Evolutionary conservation across 2,113 vertebrate genomes (phyloP).

Genomic region (Eudorcas thomsonii): DNA sequence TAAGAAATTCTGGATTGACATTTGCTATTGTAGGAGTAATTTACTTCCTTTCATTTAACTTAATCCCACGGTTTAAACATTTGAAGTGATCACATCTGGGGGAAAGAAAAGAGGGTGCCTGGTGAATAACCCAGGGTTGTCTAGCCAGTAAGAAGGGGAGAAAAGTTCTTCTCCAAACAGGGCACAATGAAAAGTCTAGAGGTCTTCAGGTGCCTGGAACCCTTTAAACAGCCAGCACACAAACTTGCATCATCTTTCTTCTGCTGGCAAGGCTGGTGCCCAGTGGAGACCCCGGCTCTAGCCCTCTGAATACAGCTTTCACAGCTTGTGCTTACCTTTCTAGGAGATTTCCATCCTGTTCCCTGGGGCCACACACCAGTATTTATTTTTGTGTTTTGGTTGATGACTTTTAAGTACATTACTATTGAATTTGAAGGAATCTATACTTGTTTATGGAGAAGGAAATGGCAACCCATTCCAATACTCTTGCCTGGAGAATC

Average conservation of each 20-base stretch:
- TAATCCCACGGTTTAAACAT: not conserved
- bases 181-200: not conserved
- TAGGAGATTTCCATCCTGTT: not conserved
- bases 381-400: not conserved
- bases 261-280: not conserved
- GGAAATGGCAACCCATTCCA: too few relatives aligned
- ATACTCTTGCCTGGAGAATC: too few relatives aligned
- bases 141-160: not conserved
- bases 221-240: not conserved
- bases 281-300: rapidly evolving
- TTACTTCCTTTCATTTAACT: not conserved
- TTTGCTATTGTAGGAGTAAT: not conserved
- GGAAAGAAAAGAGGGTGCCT: not conserved
- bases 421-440: not conserved
- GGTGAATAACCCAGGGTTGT: not conserved
- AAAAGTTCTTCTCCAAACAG: not conserved
- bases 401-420: not conserved
- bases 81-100: not conserved
- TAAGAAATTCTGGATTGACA: not conserved
- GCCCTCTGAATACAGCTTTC: rapidly evolving
- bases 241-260: not conserved
- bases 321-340: not conserved
- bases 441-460: not conserved
- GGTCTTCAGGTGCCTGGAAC: not conserved
- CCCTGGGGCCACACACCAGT: rapidly evolving